Evolutionary conservation across 2,797 vertebrate species (phyloP), one percentile per base, ranked within the genome.

Genomic region (Garrulus glandarius): DNA sequence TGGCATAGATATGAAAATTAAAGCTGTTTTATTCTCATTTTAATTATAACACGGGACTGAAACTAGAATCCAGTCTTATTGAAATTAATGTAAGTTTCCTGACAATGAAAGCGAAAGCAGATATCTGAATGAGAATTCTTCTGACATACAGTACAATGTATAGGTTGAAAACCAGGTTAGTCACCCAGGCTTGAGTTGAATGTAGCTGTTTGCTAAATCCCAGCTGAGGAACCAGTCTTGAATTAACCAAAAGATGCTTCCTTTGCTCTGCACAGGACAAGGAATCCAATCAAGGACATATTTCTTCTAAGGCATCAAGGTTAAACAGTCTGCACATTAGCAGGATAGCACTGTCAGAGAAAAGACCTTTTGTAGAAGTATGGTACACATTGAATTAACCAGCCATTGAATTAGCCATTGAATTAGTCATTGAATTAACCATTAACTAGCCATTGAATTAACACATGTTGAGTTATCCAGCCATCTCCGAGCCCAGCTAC

Each of bases 21-120:
- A 94, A 92, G 44, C 82, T 92, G 72, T 60, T 96, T 95, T 95
- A 89, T 94, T 89, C 94, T 94, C 65, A 84, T 88, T 97, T 95
- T 94, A 96, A 89, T 97, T 96, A 85, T 63, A 84, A 93, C 78
- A 90, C 64, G 84, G 75, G 65, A 71, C 57, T 83, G 52, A 94
- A 96, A 87, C 55, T 87, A 81, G 26, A 84, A 34, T 17, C 12
- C 30, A 34, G 26, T 49, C 32, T 20, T 78, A 32, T 21, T 68
- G 29, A 81, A 85, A 68, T 34, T 32, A 71, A 50, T 60, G 24
- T 9, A 60, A 39, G 4, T 8, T 91, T 87, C 19, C 41, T 70
- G 12, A 53, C 20, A 47, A 15, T 21, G 26, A 76, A 86, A 69
- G 17, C 30, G 57, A 22, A 46, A 46, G 32, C 30, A 88, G 56